Base-by-base conservation (phyloP, 1,140 invertebrate genomes). In the Eurosta solidaginis region DNA sequence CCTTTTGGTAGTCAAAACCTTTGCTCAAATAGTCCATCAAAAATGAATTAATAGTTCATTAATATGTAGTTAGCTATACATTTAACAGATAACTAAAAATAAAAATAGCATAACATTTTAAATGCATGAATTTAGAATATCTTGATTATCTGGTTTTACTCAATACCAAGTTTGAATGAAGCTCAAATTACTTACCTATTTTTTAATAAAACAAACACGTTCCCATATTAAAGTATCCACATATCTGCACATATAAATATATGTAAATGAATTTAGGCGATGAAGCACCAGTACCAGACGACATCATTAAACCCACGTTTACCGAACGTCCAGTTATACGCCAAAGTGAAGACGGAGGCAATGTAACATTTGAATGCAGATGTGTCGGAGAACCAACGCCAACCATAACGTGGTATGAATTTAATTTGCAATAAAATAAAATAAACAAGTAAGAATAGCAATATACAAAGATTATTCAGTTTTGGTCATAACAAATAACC, bases 331-430 rank as follows among this genome's bases (percentile, higher is more conserved):
- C 97, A 29, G 91, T 96, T 83, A 99, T 98, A 88, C 92, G 95
- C 89, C 97, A 99, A 91, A 95, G 94, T 79, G 96, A 98, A 81
- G 96, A 97, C 90, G 95, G 95, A 83, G 92, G 92, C 84, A 96
- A 94, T 88, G 96, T 99, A 83, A 94, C 93, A 79, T 97, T 99
- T 89, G 96, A 98, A 90, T 98, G 96, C 90, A 92, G 96, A 91
- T 94, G 98, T 85, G 96, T 96, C 82, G 96, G 96, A 83, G 96
- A 98, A 90, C 97, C 97, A 63, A 94, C 94, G 89, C 97, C 97
- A 81, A 93, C 90, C 83, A 92, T 99, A 81, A 91, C 92, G 89
- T 99, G 97, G 97, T 97, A 93, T 81, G 85, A 79, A 74, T 29
- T 47, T 27, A 47, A 27, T 25, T 74, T 68, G n/a, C 20, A n/a